Evolutionary conservation across 2,797 vertebrate species (phyloP).

Genomic region (Hafferia zeledoni): DNA sequence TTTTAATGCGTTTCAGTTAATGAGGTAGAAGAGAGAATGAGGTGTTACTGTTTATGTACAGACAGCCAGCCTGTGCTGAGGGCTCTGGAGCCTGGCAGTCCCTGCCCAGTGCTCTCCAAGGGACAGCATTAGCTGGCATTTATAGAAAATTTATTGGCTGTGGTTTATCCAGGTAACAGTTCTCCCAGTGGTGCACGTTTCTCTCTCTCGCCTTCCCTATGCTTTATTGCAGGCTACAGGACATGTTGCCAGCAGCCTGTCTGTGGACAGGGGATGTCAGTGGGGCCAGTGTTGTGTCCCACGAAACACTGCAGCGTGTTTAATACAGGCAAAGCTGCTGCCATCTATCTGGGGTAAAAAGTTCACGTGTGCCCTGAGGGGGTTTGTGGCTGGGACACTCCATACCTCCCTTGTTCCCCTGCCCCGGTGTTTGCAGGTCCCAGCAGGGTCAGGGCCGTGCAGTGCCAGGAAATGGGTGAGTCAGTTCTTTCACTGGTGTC

Average conservation of each 20-base stretch:
- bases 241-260: not conserved
- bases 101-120: constrained; percentile 49
- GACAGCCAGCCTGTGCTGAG: constrained; percentile 52
- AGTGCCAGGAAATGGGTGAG: not conserved
- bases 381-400: not conserved
- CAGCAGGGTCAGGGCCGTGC: fast-evolving
- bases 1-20: constrained; percentile 83
- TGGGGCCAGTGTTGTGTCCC: fast-evolving
- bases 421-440: not conserved
- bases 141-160: constrained; percentile 40
- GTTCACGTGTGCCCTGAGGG: fast-evolving
- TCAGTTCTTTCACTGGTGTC: fast-evolving
- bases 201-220: not conserved
- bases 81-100: constrained; percentile 33
- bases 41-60: constrained; percentile 76
- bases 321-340: not conserved
- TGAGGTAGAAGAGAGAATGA: constrained; percentile 80
- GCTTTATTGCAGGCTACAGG: not conserved
- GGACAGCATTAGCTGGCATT: constrained; percentile 44
- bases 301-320: fast-evolving
- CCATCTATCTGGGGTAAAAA: not conserved
- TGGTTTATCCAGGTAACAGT: constrained; percentile 23
- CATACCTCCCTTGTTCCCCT: fast-evolving
- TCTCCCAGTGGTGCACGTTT: not conserved
- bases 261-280: not conserved